Base-by-base conservation (phyloP, 1,140 invertebrate genomes). In the Asbolus verrucosus region DNA sequence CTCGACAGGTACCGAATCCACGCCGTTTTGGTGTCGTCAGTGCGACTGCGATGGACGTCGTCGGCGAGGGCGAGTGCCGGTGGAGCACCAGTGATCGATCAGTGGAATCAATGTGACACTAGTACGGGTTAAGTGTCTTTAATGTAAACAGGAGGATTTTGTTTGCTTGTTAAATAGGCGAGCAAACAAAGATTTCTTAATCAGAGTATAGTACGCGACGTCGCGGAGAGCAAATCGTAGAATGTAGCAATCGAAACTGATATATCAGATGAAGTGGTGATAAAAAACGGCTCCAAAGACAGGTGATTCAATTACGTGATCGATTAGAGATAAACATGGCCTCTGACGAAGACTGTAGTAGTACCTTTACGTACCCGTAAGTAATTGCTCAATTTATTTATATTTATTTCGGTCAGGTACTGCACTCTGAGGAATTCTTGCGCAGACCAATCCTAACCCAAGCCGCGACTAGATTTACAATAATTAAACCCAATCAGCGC, bases 321-420 rank as follows among this genome's bases (percentile, higher is more conserved):
- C 69, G 31, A 63, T 27, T 68, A n/a, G 39, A 67, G 14, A 76
- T 8, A 4, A 27, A 8, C 24, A 27, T 76, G 75, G 75, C 75
- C 63, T 76, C 75, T 15, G 75, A 76, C 38, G 75, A 76, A 67
- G 75, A 76, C 62, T 76, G 75, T 69, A 76, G 70, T 65, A 76
- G 43, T 27, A 71, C 72, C 8, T 76, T 67, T 62, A 66, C 70
- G 30, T 76, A 74, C 54, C 73, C 70, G 75, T 76, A 74, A 76
- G 75, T 74, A 31, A 9, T 11, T 8, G 16, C 19, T 19, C 14
- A 46, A 8, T 46, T 43, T 41, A 41, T 41, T 41, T 41, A 41
- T 21, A 54, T 54, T 54, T 54, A 54, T 54, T 54, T 54, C 27
- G 46, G 46, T 54, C 46, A 54, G 46, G 46, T 27, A 14, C 46